Base-by-base conservation (phyloP, 92 coral and sea anemone genomes). In the Phymanthus crucifer region DNA sequence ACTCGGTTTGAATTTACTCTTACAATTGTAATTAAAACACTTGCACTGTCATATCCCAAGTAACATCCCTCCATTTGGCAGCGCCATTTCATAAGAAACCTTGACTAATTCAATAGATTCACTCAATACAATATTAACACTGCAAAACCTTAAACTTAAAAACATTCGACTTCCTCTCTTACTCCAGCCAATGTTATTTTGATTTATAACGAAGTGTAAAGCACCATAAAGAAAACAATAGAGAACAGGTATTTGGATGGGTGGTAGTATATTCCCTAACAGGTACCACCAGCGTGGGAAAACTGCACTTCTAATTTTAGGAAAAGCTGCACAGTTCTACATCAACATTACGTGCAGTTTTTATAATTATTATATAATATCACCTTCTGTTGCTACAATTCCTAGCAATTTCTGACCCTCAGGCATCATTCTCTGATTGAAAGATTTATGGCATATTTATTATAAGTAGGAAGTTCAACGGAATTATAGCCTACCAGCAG, bases 281-380 rank as follows among this genome's bases (percentile, higher is more conserved):
- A 29, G 68, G 68, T 61, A 61, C 35, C 4, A 26, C 32, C 68
- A 27, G 68, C 68, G 68, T 29, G 68, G 68, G 68, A 61, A 61
- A 27, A 2, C 29, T 61, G 3, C 18, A 27, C 4, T 4, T 26
- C 68, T 61, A 61, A n/a, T 27, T 29, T 61, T 61, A 61, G 34
- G 16, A 27, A 61, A 61, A 27, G 33, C 35, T 24, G 32, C 34
- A 61, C 0, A 61, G 29, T 29, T n/a, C 27, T 8, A 54, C n/a
- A 1, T 3, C 64, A 21, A 21, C 64, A 54, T 54, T 43, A 43
- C 14, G 0, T 24, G 64, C 64, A 54, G n/a, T 24, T 21, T 24
- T 3, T 21, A 21, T n/a, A n/a, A n/a, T n/a, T n/a, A n/a, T n/a
- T n/a, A n/a, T n/a, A n/a, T n/a, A 54, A 21, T 14, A 54, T n/a